These are phyloP conservation scores for Dugesia japonica DNA, from an alignment of 2,888 invertebrate genomes.

Conservation along the genomic window DNA sequence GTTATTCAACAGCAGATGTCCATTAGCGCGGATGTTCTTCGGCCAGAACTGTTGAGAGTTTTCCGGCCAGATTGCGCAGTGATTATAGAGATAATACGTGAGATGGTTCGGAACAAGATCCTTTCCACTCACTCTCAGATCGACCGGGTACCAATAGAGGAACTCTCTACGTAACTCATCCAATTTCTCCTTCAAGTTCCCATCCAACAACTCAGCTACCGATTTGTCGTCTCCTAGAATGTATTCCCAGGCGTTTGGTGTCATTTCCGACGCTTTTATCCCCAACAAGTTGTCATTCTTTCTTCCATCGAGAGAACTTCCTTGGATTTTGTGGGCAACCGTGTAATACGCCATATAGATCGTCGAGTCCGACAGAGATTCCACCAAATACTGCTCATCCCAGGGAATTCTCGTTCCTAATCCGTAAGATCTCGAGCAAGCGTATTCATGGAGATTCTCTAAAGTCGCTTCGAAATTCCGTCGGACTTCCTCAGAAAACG, in stretches of 20 bases:
- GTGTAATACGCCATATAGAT: conserved; percentile 97
- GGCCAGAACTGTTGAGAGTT: conserved; percentile 60
- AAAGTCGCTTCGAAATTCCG: conserved; percentile 74
- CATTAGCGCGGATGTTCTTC: conserved; percentile 69
- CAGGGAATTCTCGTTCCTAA: conserved; percentile 71
- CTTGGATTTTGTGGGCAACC: conserved; percentile 76
- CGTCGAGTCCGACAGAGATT: conserved; percentile 93
- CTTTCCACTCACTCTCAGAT: conserved; percentile 78
- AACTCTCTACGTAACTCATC: conserved; percentile 71
- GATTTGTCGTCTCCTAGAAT: conserved; percentile 55
- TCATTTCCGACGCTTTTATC: conserved; percentile 59
- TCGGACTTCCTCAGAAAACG: conserved; percentile 74
- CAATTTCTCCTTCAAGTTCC: conserved; percentile 52
- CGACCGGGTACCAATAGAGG: conserved; percentile 63
- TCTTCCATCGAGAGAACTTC: conserved; percentile 56
- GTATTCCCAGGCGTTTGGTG: conserved; percentile 85
- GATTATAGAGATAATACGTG: conserved; percentile 83
- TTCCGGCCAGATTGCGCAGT: conserved; percentile 82
- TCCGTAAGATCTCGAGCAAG: conserved; percentile 90
- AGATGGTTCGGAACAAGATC: conserved; percentile 93
- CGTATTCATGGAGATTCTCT: conserved; percentile 92
- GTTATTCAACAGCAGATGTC: conserved; percentile 5
- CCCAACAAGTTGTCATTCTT: conserved; percentile 45
- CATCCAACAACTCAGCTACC: background rate
- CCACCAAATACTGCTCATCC: conserved; percentile 90